Percentiles rank a stretch among this genome's conserved stretches.
These are phyloP conservation scores for Novumbra hubbsi DNA, from an alignment of 2,797 vertebrate species.

Conservation along the genomic window DNA sequence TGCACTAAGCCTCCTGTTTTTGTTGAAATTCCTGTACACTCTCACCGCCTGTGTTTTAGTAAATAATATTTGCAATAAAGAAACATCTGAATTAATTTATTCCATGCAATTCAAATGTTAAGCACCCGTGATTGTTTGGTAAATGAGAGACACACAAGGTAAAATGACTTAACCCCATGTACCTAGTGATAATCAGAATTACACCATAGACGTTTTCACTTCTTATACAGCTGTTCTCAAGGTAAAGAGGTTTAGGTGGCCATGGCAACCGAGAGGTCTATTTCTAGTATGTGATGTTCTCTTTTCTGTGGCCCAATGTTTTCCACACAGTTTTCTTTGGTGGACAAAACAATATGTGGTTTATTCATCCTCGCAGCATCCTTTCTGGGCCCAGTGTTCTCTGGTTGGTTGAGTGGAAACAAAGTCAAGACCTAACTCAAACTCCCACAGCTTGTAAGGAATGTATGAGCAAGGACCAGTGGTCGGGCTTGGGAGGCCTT, in stretches of 20 bases:
- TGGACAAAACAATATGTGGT: slow-evolving; percentile 49
- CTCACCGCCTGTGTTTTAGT: too few species aligned
- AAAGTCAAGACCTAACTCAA: not conserved
- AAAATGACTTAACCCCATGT: not conserved
- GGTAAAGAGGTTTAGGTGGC: slow-evolving; percentile 50
- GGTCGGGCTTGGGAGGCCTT: slow-evolving; percentile 12
- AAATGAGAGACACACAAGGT: not conserved
- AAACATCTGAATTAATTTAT: too few species aligned
- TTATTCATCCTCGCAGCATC: slow-evolving; percentile 56
- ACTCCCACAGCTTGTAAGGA: slow-evolving; percentile 7
- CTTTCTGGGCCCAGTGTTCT: slow-evolving; percentile 32
- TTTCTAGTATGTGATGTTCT: slow-evolving; percentile 59
- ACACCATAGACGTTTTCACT: not conserved
- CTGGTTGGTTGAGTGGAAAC: slow-evolving; percentile 22
- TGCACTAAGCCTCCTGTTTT: too few species aligned
- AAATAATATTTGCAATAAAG: too few species aligned
- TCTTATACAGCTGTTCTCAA: not conserved
- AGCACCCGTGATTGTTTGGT: not conserved
- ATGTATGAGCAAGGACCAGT: not conserved
- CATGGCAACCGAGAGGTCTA: slow-evolving; percentile 64
- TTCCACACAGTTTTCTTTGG: slow-evolving; percentile 58
- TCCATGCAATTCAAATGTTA: too few species aligned
- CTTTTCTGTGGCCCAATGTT: slow-evolving; percentile 36
- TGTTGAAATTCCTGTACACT: too few species aligned
- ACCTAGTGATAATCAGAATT: not conserved